A percentile compares a stretch with the other conserved stretches of the same genome.
Conservation (phyloP, 35 echinoderm and acorn worm genomes). For the Hemicentrotus pulcherrimus region DNA sequence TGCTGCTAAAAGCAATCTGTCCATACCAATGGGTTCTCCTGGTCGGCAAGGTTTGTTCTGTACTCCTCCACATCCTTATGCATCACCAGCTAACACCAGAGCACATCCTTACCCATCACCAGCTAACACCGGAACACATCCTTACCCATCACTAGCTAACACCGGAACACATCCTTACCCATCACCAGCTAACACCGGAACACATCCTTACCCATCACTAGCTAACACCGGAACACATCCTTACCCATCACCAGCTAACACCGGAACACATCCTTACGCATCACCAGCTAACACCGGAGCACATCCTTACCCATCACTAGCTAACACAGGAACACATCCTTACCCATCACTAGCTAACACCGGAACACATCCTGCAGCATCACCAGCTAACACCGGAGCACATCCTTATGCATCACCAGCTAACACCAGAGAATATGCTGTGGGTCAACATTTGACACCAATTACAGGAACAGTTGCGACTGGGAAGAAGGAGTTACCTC, state of each 20-base stretch:
- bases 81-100: not conserved
- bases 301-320: not conserved
- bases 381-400: not conserved
- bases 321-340: not conserved
- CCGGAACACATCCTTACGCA: not conserved
- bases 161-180: not conserved
- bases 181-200: too few relatives aligned
- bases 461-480: not conserved
- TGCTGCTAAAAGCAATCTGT: not conserved
- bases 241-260: too few relatives aligned
- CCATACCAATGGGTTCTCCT: not conserved
- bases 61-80: not conserved
- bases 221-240: not conserved
- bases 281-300: too few relatives aligned
- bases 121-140: not conserved
- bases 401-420: not conserved
- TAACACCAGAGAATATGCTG: not conserved
- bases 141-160: not conserved
- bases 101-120: not conserved
- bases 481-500: not conserved
- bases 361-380: not conserved
- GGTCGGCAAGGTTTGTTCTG: conserved; percentile 21
- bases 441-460: not conserved
- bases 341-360: too few relatives aligned
- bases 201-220: not conserved